Conservation (phyloP, 2,113 vertebrate species). For the Tragelaphus strepsiceros region DNA sequence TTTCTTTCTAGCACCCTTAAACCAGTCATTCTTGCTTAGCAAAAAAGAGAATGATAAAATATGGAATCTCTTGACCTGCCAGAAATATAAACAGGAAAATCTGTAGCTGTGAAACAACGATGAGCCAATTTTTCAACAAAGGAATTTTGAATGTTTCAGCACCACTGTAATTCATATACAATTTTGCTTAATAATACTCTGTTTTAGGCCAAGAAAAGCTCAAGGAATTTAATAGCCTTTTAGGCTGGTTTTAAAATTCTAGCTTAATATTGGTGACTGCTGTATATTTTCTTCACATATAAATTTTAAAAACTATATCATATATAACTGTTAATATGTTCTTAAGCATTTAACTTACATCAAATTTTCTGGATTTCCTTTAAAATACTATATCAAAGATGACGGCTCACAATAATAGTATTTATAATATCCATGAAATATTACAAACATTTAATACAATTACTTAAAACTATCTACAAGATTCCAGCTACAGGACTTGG, state of each 20-base stretch:
- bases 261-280: neutral
- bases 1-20: conserved; percentile 85
- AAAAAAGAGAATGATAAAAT: neutral
- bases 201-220: neutral
- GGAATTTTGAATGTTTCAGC: conserved; percentile 51
- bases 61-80: conserved; percentile 81
- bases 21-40: conserved; percentile 83
- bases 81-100: conserved; percentile 83
- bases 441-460: neutral
- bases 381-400: neutral
- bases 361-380: neutral
- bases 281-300: neutral
- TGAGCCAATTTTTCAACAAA: conserved; percentile 34
- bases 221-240: neutral
- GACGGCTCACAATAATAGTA: neutral
- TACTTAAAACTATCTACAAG: neutral
- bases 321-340: neutral
- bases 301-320: neutral
- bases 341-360: neutral
- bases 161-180: neutral
- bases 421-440: neutral
- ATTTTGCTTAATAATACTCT: neutral
- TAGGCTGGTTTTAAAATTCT: neutral
- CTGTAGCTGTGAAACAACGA: conserved; percentile 47
- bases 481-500: neutral